phyloP scores from a whole-genome alignment of 2,113 vertebrate species.

The Istiophorus platypterus region DNA sequence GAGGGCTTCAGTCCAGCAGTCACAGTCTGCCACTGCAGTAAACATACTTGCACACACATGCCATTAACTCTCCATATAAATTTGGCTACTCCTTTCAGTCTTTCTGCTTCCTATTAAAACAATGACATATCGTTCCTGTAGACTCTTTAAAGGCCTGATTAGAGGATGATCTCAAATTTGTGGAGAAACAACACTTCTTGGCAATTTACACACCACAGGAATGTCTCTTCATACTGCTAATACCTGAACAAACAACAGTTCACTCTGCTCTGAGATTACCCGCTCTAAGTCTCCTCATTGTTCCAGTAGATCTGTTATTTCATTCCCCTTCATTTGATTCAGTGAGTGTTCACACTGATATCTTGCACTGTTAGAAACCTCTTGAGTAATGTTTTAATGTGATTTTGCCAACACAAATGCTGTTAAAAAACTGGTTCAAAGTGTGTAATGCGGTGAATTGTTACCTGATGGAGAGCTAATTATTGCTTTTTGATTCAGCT shows the following conservation, averaged over 20 bases:
- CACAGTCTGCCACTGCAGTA: neutral
- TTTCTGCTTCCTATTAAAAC: constrained; percentile 39
- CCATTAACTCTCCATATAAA: constrained; percentile 20
- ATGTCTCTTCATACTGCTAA: constrained; percentile 7
- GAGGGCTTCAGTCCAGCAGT: neutral
- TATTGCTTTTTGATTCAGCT: constrained; percentile 39
- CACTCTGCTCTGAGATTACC: neutral
- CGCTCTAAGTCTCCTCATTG: neutral
- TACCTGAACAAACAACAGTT: constrained; percentile 6
- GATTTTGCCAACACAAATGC: constrained; percentile 21
- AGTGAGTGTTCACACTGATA: neutral
- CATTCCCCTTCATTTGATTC: neutral
- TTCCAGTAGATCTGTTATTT: neutral
- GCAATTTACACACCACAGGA: constrained; percentile 21
- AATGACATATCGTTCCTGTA: constrained; percentile 41
- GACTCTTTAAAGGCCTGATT: constrained; percentile 28
- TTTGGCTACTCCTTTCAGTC: neutral
- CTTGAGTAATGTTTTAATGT: neutral
- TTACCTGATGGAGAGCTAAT: constrained; percentile 51
- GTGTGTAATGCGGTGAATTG: constrained; percentile 32
- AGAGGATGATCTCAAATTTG: constrained; percentile 20
- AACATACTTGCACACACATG: neutral
- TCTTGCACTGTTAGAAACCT: neutral
- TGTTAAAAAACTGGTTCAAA: neutral
- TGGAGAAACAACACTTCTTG: constrained; percentile 13